Base-by-base conservation (phyloP, 2,113 vertebrate genomes). In the Kobus ellipsiprymnus region DNA sequence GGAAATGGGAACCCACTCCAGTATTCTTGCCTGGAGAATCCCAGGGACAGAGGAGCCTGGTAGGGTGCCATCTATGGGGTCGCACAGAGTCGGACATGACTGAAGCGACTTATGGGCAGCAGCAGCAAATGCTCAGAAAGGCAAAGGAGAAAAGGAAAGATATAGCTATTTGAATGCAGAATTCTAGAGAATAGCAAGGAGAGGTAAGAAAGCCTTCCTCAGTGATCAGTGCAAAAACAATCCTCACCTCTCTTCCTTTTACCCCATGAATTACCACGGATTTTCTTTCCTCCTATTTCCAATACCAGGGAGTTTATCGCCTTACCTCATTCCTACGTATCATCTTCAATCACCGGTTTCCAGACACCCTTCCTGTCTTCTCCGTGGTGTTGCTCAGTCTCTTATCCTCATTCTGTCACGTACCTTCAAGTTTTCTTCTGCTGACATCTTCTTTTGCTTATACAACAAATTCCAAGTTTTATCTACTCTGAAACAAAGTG, bases 351-450 rank as follows among this genome's bases (percentile, higher is more conserved):
- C 4, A 86, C 15, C 17, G 27, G 30, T 74, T 81, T 67, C 23
- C 15, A 95, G 55, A 25, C 21, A 27, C 40, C 33, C 30, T 30
- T 50, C 16, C 29, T 57, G 11, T 62, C 27, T 60, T 85, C 36
- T 77, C 30, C 54, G 4, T 59, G 48, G 30, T 44, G n/a, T 77
- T 85, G 3, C 71, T 57, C 17, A 10, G 48, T 77, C 14, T 71
- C 52, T 88, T 62, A 86, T 46, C 23, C n/a, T 78, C 36, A 54
- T 92, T 87, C 71, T 93, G 77, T 94, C 46, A 6, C n/a, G 21
- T 16, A 57, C 50, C n/a, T 93, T 91, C 62, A 91, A 36, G 23
- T 46, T 85, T 90, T 81, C 17, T 9, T 57, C 12, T 15, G 7
- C 19, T 59, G 2, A 4, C 30, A 10, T 91, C 30, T 8, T 52